These are phyloP conservation scores for Sminthurides bifidus DNA, from an alignment of 1,140 invertebrate species.

Conservation along the genomic window DNA sequence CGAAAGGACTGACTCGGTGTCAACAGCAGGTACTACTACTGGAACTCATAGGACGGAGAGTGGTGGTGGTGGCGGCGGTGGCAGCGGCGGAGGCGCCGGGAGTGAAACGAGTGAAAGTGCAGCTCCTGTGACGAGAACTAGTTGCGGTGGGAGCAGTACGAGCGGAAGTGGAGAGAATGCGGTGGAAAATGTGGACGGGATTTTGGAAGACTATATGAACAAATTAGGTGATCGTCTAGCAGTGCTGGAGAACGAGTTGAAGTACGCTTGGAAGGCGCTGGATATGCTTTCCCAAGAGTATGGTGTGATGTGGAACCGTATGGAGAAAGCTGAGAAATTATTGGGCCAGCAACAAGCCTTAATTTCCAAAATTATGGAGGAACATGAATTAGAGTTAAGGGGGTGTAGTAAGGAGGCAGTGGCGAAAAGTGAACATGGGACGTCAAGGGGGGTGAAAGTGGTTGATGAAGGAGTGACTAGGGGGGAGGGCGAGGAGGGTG, in stretches of 20 bases:
- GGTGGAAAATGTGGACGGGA: constrained; percentile 29
- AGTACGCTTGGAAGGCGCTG: constrained; percentile 80
- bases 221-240: constrained; percentile 68
- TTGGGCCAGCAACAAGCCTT: constrained; percentile 80
- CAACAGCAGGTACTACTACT: no score
- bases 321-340: constrained; percentile 80
- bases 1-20: no score
- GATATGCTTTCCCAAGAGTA: constrained; percentile 83
- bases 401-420: constrained; percentile 34
- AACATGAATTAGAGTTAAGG: constrained; percentile 34
- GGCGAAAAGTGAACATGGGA: constrained; percentile 14
- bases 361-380: constrained; percentile 71
- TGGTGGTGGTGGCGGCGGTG: constrained; percentile 2
- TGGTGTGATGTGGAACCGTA: constrained; percentile 82
- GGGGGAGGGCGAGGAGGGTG: constrained; percentile 28
- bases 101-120: background rate
- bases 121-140: background rate
- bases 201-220: constrained; percentile 76
- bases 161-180: constrained; percentile 18
- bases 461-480: constrained; percentile 1
- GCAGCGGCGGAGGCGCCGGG: background rate
- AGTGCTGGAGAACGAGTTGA: constrained; percentile 72
- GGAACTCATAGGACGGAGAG: background rate
- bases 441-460: constrained; percentile 15
- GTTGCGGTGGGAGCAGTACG: no score